Conservation (phyloP, 2,888 invertebrate species). For the Ametastegia equiseti region DNA sequence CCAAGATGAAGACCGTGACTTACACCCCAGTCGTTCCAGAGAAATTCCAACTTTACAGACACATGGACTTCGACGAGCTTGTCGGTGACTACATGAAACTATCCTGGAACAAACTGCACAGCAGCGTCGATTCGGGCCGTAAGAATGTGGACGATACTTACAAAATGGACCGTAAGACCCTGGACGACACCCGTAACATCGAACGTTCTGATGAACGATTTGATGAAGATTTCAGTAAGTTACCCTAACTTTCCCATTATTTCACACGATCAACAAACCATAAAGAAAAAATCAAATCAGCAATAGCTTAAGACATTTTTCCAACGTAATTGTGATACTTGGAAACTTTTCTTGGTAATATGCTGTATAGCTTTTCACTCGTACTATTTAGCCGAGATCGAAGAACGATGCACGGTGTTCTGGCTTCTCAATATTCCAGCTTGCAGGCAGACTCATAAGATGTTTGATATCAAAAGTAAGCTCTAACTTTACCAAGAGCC, state of each 20-base stretch:
- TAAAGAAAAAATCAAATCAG: not conserved
- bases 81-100: not conserved
- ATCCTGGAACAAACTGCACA: not conserved
- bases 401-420: not conserved
- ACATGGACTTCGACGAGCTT: not conserved
- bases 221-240: not conserved
- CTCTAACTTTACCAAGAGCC: not conserved
- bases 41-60: slow-evolving; percentile 63
- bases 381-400: not conserved
- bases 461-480: not conserved
- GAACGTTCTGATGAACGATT: not conserved
- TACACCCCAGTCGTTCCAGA: slow-evolving; percentile 77
- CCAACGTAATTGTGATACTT: not conserved
- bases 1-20: slow-evolving; percentile 73
- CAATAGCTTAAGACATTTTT: not conserved
- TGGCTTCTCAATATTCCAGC: not conserved
- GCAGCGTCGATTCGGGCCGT: not conserved
- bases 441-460: not conserved
- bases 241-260: not conserved
- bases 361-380: not conserved
- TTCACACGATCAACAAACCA: not conserved
- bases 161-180: not conserved
- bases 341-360: not conserved
- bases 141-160: too few species aligned
- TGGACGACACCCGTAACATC: not conserved